These are phyloP conservation scores for Eupithecia vulgata DNA, from an alignment of 2,888 invertebrate genomes.

Conservation along the genomic window DNA sequence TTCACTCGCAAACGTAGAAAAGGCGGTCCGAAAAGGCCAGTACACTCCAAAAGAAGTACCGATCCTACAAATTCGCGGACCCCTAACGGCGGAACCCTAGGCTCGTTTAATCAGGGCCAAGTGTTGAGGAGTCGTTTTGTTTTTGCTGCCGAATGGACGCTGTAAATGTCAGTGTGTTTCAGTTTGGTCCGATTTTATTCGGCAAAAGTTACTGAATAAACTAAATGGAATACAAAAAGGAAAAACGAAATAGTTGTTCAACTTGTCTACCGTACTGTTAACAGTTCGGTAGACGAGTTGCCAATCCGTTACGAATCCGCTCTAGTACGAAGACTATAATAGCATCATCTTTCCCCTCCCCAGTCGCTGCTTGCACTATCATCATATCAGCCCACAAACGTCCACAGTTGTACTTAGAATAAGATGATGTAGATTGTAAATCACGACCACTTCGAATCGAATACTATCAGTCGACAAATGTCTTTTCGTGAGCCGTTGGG, in stretches of 20 bases:
- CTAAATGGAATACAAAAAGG: not conserved
- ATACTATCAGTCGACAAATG: too few species aligned
- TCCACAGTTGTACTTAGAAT: not conserved
- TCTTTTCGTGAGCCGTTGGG: too few species aligned
- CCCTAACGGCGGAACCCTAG: conserved; percentile 30
- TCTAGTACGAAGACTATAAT: too few species aligned
- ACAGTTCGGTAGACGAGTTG: too few species aligned
- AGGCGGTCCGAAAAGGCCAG: conserved; percentile 39
- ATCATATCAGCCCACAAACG: not conserved
- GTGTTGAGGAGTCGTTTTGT: conserved; percentile 44
- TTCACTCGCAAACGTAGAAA: conserved; percentile 46
- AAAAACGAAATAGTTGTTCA: not conserved
- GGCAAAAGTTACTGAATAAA: not conserved
- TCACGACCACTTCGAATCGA: too few species aligned
- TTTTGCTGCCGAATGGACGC: conserved; percentile 55
- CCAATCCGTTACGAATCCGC: too few species aligned
- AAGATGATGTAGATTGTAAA: too few species aligned
- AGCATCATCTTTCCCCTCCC: too few species aligned
- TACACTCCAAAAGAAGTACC: conserved; percentile 22
- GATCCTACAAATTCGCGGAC: conserved; percentile 46
- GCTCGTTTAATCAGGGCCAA: conserved; percentile 46
- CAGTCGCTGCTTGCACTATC: too few species aligned
- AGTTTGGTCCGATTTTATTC: not conserved
- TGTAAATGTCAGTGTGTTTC: conserved; percentile 16
- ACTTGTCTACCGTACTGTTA: not conserved